A percentile compares a stretch with the other conserved stretches of the same genome.
Conservation (phyloP, 2,113 vertebrate genomes). For the Mystacornis crossleyi region DNA sequence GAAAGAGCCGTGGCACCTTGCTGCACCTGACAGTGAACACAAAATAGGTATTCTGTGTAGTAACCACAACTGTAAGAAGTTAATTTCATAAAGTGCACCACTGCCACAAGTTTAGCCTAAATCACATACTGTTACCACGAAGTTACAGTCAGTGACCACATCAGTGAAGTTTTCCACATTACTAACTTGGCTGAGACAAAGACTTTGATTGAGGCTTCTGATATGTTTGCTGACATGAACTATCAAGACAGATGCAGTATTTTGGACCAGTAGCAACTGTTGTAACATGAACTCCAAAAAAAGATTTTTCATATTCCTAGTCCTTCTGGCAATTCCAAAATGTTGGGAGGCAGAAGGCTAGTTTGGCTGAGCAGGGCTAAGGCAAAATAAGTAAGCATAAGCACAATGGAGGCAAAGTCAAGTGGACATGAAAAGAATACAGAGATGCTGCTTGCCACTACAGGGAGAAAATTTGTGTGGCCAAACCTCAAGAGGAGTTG, state of each 20-base stretch:
- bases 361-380: background rate
- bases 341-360: background rate
- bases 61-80: background rate
- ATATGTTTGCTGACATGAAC: background rate
- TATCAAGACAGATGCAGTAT: background rate
- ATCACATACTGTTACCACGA: background rate
- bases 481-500: background rate
- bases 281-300: background rate
- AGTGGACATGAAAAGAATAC: background rate
- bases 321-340: background rate
- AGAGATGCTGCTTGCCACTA: background rate
- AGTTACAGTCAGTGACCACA: background rate
- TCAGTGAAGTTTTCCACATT: background rate
- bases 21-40: background rate
- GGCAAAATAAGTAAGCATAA: background rate
- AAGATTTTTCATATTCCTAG: background rate
- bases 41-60: background rate
- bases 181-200: background rate
- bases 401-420: background rate
- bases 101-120: background rate
- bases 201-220: background rate
- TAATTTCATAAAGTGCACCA: background rate
- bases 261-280: background rate
- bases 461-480: background rate
- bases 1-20: background rate